A percentile compares a stretch with the other conserved stretches of the same genome.
Evolutionary conservation across 2,113 vertebrate species (phyloP).

Genomic region (Peromyscus californicus): DNA sequence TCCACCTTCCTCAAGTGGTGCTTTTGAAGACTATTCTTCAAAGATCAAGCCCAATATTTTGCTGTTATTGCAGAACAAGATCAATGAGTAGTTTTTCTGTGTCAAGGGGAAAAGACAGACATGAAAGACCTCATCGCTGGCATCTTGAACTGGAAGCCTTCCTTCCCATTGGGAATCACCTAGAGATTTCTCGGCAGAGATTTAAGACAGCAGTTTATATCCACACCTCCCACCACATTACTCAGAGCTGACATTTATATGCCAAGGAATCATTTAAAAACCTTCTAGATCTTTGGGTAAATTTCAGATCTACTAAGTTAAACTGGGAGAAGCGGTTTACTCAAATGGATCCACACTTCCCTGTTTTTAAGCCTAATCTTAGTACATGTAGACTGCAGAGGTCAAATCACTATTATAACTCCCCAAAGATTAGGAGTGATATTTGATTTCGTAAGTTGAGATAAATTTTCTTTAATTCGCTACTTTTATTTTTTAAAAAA

Average conservation of each 20-base stretch:
- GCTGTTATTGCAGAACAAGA: not conserved
- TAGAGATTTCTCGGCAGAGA: not conserved
- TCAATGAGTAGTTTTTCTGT: not conserved
- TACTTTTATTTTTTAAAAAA: constrained; percentile 6
- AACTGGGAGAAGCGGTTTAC: constrained; percentile 3
- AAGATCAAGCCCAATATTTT: not conserved
- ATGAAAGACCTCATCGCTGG: not conserved
- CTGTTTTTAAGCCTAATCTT: constrained; percentile 26
- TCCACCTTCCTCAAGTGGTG: not conserved
- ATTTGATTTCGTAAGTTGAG: constrained; percentile 63
- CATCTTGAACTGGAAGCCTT: not conserved
- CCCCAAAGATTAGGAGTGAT: not conserved
- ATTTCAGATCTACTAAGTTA: constrained; percentile 45
- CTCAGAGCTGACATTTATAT: constrained; percentile 45
- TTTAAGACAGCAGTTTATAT: constrained; percentile 7
- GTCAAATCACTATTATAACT: constrained; percentile 49
- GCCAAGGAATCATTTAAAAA: constrained; percentile 19
- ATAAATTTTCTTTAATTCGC: constrained; percentile 51
- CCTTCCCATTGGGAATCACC: not conserved
- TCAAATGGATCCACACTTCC: not conserved
- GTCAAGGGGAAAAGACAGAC: not conserved
- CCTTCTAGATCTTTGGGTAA: constrained; percentile 33
- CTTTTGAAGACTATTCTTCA: constrained; percentile 7
- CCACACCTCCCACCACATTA: not conserved
- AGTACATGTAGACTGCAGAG: not conserved